Evolutionary conservation across 2,888 invertebrate species (phyloP).

Genomic region (Synergus japonicus): DNA sequence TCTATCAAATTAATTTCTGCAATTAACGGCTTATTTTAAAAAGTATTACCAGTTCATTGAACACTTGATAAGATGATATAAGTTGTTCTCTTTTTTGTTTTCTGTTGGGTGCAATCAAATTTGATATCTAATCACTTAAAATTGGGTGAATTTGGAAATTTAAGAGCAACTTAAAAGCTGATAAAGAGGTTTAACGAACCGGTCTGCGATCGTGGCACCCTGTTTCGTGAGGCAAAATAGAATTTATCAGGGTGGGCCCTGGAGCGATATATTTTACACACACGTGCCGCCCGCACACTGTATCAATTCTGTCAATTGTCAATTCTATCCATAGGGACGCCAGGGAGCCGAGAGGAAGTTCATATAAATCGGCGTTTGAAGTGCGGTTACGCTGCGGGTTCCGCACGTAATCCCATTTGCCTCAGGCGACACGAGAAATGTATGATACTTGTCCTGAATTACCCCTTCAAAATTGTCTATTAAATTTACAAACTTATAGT

Average conservation of each 20-base stretch:
- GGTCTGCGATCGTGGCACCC: background rate
- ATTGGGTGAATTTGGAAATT: background rate
- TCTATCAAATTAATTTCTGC: background rate
- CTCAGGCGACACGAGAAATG: slow-evolving; percentile 46
- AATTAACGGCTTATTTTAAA: background rate
- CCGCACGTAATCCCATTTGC: slow-evolving; percentile 69
- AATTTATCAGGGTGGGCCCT: slow-evolving; percentile 53
- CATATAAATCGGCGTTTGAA: slow-evolving; percentile 72
- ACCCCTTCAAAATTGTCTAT: slow-evolving; percentile 16
- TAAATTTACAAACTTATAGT: background rate
- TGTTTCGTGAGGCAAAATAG: slow-evolving; percentile 38
- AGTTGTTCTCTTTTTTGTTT: background rate
- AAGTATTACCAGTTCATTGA: background rate
- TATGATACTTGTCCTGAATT: slow-evolving; percentile 37
- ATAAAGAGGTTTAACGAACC: slow-evolving; percentile 14
- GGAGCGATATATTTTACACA: slow-evolving; percentile 59
- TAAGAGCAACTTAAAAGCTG: background rate
- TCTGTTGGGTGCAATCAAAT: background rate
- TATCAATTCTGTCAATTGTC: slow-evolving; percentile 77
- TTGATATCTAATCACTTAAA: background rate
- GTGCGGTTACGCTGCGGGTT: slow-evolving; percentile 63
- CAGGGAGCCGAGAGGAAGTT: slow-evolving; percentile 53
- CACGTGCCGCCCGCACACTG: slow-evolving; percentile 58
- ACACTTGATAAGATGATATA: background rate
- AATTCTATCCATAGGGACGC: slow-evolving; percentile 67